These are phyloP conservation scores for Pseudorhiza aurosa DNA, from an alignment of 30 jellyfish, hydroid and myxozoan species.

Conservation along the genomic window DNA sequence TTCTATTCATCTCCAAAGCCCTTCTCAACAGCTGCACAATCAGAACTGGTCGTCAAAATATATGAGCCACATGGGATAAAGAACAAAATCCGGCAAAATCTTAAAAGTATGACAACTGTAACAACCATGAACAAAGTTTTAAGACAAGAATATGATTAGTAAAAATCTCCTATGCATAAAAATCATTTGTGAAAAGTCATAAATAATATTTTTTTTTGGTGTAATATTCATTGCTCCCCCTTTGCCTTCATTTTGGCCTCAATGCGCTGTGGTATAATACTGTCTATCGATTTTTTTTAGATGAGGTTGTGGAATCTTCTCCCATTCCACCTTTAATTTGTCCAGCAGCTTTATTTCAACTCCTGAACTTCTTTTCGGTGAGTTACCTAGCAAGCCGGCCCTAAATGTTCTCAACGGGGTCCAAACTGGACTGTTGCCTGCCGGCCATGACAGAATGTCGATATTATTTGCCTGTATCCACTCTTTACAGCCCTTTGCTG, in stretches of 20 bases:
- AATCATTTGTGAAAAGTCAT: background rate
- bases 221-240: background rate
- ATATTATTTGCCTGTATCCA: background rate
- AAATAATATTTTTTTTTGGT: background rate
- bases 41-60: background rate
- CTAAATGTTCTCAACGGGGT: slow-evolving; percentile 1
- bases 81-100: background rate
- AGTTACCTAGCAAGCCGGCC: background rate
- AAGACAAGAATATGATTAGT: background rate
- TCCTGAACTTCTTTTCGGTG: background rate
- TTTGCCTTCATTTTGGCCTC: background rate
- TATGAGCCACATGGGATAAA: background rate
- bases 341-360: background rate
- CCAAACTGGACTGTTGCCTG: slow-evolving; percentile 12
- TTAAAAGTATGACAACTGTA: background rate
- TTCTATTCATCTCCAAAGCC: too few species aligned
- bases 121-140: background rate
- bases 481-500: slow-evolving; percentile 6
- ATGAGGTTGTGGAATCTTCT: background rate
- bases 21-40: too few species aligned
- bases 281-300: background rate
- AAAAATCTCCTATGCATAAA: background rate
- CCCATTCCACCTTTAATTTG: background rate
- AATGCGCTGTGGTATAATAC: background rate
- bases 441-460: slow-evolving; percentile 23